Base-by-base conservation (phyloP, 1,140 invertebrate species). In the Octopus sinensis region DNA sequence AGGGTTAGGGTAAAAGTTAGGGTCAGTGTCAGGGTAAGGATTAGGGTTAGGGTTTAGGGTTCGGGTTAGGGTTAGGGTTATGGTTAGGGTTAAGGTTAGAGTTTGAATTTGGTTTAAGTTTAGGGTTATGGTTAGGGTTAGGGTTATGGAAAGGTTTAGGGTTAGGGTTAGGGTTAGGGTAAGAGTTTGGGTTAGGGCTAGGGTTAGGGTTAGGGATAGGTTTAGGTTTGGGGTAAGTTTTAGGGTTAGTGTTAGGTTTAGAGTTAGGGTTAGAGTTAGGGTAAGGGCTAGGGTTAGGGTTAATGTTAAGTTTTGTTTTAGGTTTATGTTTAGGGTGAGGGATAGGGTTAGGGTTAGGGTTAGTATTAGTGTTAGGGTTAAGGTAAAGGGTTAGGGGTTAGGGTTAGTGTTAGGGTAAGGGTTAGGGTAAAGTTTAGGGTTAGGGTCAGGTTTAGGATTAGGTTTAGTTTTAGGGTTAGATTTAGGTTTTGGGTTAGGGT, bases 111-210 rank as follows among this genome's bases (percentile, higher is more conserved):
- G 79, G 77, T 81, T 71, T 84, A 79, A 84, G 81, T 79, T 78
- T 85, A 82, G 78, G 81, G 84, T 77, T 84, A 82, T 76, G 81
- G 81, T 30, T 83, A 80, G 83, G 83, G 81, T 82, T 82, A 82
- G 83, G 83, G 81, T 84, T 85, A 84, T 81, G 85, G 83, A 81
- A 84, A 84, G 84, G 85, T 84, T 85, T 84, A 80, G 83, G 84
- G 82, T 84, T 79, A 81, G 83, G 80, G 78, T 83, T 79, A 80
- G 83, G 79, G 81, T 84, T 81, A 82, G 81, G 81, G 83, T 84
- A 77, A 80, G 80, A 80, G 81, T 81, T 62, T 62, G 56, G 81
- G 80, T 75, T n/a, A n/a, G n/a, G n/a, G n/a, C n/a, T n/a, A n/a
- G n/a, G n/a, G n/a, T n/a, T n/a, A n/a, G n/a, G n/a, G n/a, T n/a